Base-by-base conservation (phyloP, 2,888 invertebrate genomes). In the Matsumyia berberina region DNA sequence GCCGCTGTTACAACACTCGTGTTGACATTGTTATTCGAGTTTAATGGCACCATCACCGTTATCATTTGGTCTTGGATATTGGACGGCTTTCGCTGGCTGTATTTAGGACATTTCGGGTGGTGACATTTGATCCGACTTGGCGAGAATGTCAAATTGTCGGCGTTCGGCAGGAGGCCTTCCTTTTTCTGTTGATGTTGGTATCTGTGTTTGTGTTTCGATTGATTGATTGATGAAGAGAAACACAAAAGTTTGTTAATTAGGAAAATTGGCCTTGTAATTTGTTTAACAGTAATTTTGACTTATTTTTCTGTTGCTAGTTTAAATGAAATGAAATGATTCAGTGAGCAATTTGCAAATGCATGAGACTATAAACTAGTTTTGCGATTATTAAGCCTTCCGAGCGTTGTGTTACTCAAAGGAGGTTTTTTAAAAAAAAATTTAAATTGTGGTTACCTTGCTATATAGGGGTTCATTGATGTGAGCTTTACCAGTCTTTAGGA, bases 21-120 rank as follows among this genome's bases (percentile, higher is more conserved):
- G 83, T 86, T 89, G 82, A 89, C 88, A 86, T 91, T 91, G 73
- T 89, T 90, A 82, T 90, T 91, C 35, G 92, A 91, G 60, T 91
- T 91, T 3, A 92, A 88, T 53, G 92, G 92, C 86, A 92, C 91
- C 91, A 92, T 92, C 46, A 91, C 92, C 35, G 91, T 91, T 83
- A 92, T 91, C 90, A 91, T 89, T 88, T 92, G 92, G 88, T 92
- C 92, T 87, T 91, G 91, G 70, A 92, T 90, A 79, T 89, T 91
- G 86, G 92, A 89, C 88, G 90, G 90, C 87, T 91, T 91, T 42
- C 89, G 89, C 86, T 89, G 88, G 80, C 88, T 88, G 86, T 89
- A 89, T 88, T 92, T 92, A 70, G 92, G 91, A 79, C 92, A 92
- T 86, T 92, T 92, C 17, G 92, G 90, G 88, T 92, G 92, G 86